Conservation (phyloP, 2,113 vertebrate species). For the Coregonus clupeaformis region DNA sequence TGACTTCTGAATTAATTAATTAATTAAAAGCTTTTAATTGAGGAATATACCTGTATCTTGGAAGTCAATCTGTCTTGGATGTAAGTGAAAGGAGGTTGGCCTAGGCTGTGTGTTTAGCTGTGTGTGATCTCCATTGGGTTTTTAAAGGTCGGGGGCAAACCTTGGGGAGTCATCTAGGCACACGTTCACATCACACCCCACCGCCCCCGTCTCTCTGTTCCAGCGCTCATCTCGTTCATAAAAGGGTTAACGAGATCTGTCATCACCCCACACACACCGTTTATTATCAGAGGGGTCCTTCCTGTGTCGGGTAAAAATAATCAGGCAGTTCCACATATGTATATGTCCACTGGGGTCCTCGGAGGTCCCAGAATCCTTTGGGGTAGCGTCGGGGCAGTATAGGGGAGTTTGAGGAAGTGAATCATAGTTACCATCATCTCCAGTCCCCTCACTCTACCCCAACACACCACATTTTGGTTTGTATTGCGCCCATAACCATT, state of each 20-base stretch:
- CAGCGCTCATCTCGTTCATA: conserved; percentile 49
- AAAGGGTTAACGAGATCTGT: conserved; percentile 68
- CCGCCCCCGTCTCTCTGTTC: conserved; percentile 21
- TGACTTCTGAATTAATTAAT: not conserved
- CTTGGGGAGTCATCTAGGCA: conserved; percentile 46
- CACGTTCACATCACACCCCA: conserved; percentile 47
- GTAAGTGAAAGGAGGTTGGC: not conserved
- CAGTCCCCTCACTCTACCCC: not conserved
- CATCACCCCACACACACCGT: conserved; percentile 61
- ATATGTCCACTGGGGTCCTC: conserved; percentile 43
- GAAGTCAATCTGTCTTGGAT: not conserved
- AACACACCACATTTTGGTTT: not conserved
- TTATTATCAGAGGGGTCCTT: conserved; percentile 72
- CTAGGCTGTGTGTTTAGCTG: not conserved
- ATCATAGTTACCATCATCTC: not conserved
- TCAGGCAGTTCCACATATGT: conserved; percentile 49
- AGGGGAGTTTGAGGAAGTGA: conserved; percentile 51
- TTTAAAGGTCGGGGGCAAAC: conserved; percentile 49
- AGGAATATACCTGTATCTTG: not conserved
- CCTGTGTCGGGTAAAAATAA: conserved; percentile 74
- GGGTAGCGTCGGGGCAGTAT: conserved; percentile 20
- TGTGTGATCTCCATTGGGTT: conserved; percentile 45
- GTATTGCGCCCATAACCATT: no score
- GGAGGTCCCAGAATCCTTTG: conserved; percentile 38
- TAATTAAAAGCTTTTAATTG: not conserved